Conservation (phyloP, 2,113 vertebrate species). For the Dasypus novemcinctus region DNA sequence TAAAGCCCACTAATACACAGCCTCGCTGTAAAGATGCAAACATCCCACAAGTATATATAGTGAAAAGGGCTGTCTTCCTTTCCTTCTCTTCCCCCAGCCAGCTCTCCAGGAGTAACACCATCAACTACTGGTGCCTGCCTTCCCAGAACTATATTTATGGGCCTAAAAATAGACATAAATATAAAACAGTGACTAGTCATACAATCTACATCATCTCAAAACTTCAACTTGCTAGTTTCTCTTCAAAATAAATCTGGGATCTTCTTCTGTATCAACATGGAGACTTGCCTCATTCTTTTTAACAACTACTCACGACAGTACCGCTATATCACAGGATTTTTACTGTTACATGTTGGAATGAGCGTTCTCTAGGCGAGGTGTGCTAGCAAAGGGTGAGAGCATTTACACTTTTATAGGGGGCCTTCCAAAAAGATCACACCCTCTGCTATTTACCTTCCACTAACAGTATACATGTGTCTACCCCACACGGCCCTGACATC, state of each 20-base stretch:
- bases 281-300: not conserved
- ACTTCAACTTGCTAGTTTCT: not conserved
- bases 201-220: not conserved
- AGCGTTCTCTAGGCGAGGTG: not conserved
- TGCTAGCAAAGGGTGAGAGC: not conserved
- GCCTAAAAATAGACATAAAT: not conserved
- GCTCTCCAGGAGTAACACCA: not conserved
- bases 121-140: too few relatives aligned
- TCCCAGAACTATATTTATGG: not conserved
- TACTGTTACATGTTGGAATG: not conserved
- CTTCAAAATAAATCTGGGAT: not conserved
- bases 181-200: not conserved
- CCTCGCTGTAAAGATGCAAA: not conserved
- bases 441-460: not conserved
- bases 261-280: not conserved
- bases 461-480: rapidly evolving
- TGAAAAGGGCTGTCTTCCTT: not conserved
- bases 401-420: not conserved
- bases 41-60: not conserved
- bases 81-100: not conserved
- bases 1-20: not conserved
- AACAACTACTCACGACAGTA: not conserved
- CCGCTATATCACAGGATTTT: not conserved
- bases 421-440: not conserved
- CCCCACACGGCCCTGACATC: rapidly evolving